Evolutionary conservation across 2,113 vertebrate genomes (phyloP).

Genomic region (Chaetodon trifascialis): DNA sequence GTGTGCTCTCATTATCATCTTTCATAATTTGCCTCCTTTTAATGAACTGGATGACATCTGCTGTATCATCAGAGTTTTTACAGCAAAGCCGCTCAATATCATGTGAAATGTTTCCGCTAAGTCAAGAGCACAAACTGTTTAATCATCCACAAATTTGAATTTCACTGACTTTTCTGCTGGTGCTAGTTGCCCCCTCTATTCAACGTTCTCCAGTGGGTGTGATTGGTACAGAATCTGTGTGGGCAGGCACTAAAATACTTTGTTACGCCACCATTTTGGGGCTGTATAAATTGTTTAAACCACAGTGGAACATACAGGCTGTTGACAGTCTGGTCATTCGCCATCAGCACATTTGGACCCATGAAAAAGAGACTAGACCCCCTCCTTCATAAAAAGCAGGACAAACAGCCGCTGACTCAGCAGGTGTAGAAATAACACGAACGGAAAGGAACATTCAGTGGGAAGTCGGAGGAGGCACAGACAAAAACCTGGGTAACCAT

Average conservation of each 20-base stretch:
- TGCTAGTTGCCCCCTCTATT: background rate
- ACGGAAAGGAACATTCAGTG: background rate
- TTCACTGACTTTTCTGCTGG: background rate
- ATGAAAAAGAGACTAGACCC: background rate
- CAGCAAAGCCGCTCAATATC: background rate
- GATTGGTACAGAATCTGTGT: background rate
- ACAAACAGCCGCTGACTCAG: background rate
- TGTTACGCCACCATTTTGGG: no score
- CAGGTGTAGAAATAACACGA: background rate
- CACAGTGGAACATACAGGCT: background rate
- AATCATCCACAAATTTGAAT: no score
- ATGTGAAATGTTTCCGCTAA: background rate
- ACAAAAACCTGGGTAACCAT: background rate
- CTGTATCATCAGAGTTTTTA: background rate
- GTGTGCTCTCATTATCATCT: background rate
- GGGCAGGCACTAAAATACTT: background rate
- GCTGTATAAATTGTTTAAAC: no score
- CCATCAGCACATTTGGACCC: constrained; percentile 1
- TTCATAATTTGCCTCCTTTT: background rate
- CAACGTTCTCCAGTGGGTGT: background rate
- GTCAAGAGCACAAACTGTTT: background rate
- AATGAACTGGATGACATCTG: background rate
- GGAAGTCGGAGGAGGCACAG: constrained; percentile 29
- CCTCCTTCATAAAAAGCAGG: background rate
- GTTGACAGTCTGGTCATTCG: background rate